Conservation (phyloP, 2,113 vertebrate species). For the Catharus bicknelli region DNA sequence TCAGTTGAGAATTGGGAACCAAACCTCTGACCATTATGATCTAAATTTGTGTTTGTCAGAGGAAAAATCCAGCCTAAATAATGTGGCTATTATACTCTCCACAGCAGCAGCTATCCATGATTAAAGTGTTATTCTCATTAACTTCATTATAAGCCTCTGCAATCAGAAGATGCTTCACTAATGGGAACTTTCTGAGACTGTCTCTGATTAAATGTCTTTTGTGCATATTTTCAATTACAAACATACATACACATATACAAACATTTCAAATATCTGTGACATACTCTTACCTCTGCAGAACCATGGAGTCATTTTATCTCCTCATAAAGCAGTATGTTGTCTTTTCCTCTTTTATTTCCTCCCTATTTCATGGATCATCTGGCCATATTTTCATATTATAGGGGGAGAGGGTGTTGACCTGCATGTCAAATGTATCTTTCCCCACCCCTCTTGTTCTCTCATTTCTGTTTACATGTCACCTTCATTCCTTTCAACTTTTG, state of each 20-base stretch:
- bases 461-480: not conserved
- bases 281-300: not conserved
- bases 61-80: slow-evolving; percentile 27
- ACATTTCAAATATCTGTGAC: not conserved
- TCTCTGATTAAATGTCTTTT: not conserved
- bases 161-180: slow-evolving; percentile 9
- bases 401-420: not conserved
- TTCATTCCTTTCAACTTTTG: not conserved
- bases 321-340: not conserved
- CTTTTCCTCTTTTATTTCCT: not conserved
- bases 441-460: not conserved
- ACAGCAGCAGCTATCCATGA: slow-evolving; percentile 17
- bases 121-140: slow-evolving; percentile 45
- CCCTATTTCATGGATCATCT: not conserved
- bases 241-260: not conserved
- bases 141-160: slow-evolving; percentile 30
- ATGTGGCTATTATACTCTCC: not conserved
- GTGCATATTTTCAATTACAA: not conserved
- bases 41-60: slow-evolving; percentile 31
- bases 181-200: not conserved
- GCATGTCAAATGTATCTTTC: not conserved
- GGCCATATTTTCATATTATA: not conserved
- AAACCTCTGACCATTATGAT: slow-evolving; percentile 34
- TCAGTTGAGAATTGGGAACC: slow-evolving; percentile 45
- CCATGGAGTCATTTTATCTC: not conserved